Base-by-base conservation (phyloP, 2,888 invertebrate genomes). In the Apodemia duryi region DNA sequence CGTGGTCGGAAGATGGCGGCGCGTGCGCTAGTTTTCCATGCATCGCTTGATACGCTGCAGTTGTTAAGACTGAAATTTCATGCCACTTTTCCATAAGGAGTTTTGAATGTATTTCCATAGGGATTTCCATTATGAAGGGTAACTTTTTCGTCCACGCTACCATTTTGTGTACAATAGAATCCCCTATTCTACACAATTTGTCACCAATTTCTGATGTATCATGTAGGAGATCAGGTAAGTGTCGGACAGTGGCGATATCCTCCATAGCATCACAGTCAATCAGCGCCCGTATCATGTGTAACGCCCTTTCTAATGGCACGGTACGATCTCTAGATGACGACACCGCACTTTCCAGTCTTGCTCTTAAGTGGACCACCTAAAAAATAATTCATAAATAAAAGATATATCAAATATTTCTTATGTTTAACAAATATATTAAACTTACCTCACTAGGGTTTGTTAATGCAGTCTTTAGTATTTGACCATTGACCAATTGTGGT, bases 141-240 rank as follows among this genome's bases (percentile, higher is more conserved):
- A 99, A 92, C 91, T 98, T 95, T 90, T 98, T 98, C 79, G 99
- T 99, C 99, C 99, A 99, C 88, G 98, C 98, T 74, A 99, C 99
- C 92, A 99, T 94, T 92, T 98, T 98, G 93, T 97, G 98, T 67
- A 99, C 99, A 80, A 99, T 99, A 74, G 98, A 98, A 92, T 99
- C 99, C 64, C 99, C 98, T 81, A 99, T 97, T 89, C 96, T 97
- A 93, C 98, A 98, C 76, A 98, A 94, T 86, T 96, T 98, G 85
- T 97, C 97, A 78, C 96, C 97, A 78, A 97, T 95, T 89, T 97
- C 97, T 74, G 97, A 96, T 82, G 97, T 97, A 85, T 97, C 97
- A 86, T 97, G 97, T 74, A 98, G 93, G 81, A 97, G 94, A 88
- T 97, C 97, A 79, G 97, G 97, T 88, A 98, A 94, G 88, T 97